Evolutionary conservation across 2,888 invertebrate species (phyloP).

Genomic region (Drosophila mayaguana): DNA sequence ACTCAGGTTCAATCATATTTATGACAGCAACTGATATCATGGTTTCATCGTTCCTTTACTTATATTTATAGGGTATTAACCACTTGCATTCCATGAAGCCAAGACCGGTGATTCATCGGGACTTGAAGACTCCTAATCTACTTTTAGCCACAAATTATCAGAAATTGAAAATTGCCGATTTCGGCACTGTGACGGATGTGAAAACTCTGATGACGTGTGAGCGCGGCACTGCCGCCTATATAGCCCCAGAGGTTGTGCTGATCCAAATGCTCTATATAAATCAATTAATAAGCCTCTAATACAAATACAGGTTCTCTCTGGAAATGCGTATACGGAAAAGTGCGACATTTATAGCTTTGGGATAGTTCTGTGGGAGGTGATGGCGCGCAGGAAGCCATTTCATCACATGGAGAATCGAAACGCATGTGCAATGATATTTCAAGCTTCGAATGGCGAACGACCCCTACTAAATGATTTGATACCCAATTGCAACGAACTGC

Average conservation of each 20-base stretch:
- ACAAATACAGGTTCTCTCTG: background rate
- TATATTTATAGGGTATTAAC: slow-evolving; percentile 16
- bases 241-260: slow-evolving; percentile 30
- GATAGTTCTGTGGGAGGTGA: slow-evolving; percentile 28
- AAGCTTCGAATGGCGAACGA: background rate
- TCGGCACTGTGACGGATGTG: slow-evolving; percentile 13
- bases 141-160: slow-evolving; percentile 1
- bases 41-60: background rate
- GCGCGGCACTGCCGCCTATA: slow-evolving; percentile 20
- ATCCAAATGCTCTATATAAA: background rate
- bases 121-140: slow-evolving; percentile 29
- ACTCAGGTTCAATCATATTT: background rate
- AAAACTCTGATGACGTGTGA: slow-evolving; percentile 13
- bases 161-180: slow-evolving; percentile 28
- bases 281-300: background rate
- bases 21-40: background rate
- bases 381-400: slow-evolving; percentile 13
- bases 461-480: background rate
- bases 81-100: slow-evolving; percentile 17
- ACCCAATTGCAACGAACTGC: background rate
- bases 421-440: accelerated
- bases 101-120: slow-evolving; percentile 25
- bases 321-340: slow-evolving; percentile 1
- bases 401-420: background rate
- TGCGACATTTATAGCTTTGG: slow-evolving; percentile 36